Conservation (phyloP, 2,888 invertebrate genomes). For the Tipula helvola region DNA sequence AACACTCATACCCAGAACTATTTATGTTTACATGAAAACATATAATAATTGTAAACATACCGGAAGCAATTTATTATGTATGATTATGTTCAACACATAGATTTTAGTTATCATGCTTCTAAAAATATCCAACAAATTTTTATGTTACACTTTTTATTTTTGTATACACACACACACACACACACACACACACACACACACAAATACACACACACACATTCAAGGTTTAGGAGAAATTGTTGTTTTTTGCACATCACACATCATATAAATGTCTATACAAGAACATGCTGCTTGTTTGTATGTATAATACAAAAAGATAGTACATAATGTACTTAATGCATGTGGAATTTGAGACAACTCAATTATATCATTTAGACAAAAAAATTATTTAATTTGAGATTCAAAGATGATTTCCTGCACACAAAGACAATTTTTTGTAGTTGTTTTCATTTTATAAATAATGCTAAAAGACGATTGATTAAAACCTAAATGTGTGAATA, state of each 20-base stretch:
- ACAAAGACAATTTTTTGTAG: not conserved
- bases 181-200: not conserved
- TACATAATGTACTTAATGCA: not conserved
- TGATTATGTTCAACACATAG: not conserved
- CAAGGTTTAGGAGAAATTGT: not conserved
- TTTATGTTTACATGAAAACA: not conserved
- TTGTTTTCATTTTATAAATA: not conserved
- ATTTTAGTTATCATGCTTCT: not conserved
- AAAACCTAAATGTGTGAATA: too few relatives aligned
- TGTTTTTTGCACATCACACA: not conserved
- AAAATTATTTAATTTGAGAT: not conserved
- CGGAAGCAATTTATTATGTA: not conserved
- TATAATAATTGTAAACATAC: not conserved
- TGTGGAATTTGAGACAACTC: not conserved
- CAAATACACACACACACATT: not conserved
- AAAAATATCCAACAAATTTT: not conserved
- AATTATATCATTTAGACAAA: not conserved
- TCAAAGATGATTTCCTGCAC: not conserved
- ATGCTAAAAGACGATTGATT: too few relatives aligned
- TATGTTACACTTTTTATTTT: not conserved
- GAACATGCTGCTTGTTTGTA: not conserved
- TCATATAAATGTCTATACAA: not conserved
- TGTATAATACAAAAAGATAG: not conserved
- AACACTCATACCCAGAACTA: not conserved
- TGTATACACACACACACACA: not conserved